phyloP scores from a whole-genome alignment of 2,113 vertebrate species.

The Xenotilapia caudafasciata region DNA sequence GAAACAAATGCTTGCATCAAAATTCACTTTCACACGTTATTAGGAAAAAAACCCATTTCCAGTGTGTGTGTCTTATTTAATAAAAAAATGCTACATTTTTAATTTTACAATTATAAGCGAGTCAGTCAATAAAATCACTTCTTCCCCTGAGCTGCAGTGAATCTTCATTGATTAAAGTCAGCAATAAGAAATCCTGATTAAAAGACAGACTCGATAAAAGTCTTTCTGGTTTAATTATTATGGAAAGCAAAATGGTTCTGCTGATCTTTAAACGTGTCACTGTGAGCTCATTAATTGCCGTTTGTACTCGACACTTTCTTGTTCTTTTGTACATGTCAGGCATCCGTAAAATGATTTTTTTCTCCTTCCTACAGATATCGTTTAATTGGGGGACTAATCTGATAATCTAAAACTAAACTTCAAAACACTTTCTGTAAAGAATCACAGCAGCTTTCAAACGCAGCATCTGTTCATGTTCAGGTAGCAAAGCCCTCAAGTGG shows the following conservation, averaged over 20 bases:
- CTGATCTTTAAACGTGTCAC: neutral
- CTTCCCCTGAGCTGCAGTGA: neutral
- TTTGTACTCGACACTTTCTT: neutral
- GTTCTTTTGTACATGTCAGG: neutral
- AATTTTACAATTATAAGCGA: neutral
- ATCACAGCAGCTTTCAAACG: neutral
- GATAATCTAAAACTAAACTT: neutral
- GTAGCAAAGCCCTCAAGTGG: neutral
- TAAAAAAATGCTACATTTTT: neutral
- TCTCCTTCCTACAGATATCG: accelerated
- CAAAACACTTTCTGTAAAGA: neutral
- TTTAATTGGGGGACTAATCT: neutral
- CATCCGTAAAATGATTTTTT: neutral
- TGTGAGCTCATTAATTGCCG: neutral
- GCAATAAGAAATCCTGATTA: neutral
- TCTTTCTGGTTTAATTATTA: neutral
- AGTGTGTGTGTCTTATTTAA: neutral
- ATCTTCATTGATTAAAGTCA: neutral
- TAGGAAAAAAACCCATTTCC: neutral
- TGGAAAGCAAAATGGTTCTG: neutral
- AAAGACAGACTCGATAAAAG: neutral
- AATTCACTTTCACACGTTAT: accelerated
- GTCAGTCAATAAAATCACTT: neutral
- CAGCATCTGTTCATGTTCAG: neutral
- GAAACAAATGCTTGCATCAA: neutral